Base-by-base conservation (phyloP, 1,140 invertebrate species). In the Leptopilina clavipes region DNA sequence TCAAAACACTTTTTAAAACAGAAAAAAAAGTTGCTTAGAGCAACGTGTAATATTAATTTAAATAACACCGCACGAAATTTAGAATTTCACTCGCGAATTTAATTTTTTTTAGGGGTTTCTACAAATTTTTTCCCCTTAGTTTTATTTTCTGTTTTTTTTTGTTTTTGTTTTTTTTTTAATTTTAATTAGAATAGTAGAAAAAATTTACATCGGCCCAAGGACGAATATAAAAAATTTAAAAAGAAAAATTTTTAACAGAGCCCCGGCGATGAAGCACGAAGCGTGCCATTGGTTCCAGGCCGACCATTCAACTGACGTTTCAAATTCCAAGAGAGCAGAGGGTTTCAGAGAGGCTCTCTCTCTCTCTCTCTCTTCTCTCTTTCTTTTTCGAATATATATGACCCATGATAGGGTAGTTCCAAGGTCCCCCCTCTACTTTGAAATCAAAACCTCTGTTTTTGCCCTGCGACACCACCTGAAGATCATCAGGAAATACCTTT, bases 251-350 rank as follows among this genome's bases (percentile, higher is more conserved):
- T 65, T 65, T 31, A 31, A 65, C 10, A 31, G 25, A 65, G 59
- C 71, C 2, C 12, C 8, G 37, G 37, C 12, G 43, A 45, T 19
- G 14, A 48, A 31, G 25, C 43, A 48, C 11, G 31, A 54, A 76
- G 37, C 75, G 75, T 71, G 75, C 72, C 78, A 73, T 79, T 72
- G 79, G 37, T 12, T 76, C 25, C 70, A 77, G 74, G 73, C 76
- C 72, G 77, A 70, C 76, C 70, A 78, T 81, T 73, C 81, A 75
- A 85, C 83, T 83, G 81, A 76, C 54, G 25, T 79, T 43, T 44
- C 37, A 44, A 71, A 79, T 75, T 76, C 52, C 70, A 18, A 54
- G 74, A 48, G 10, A 17, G 19, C 44, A 31, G 25, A 70, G 31
- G 48, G 37, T 77, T 81, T 79, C 77, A 75, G 17, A 72, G 45